These are phyloP conservation scores for Oxyruncus cristatus DNA, from an alignment of 2,113 vertebrate species.

Conservation along the genomic window DNA sequence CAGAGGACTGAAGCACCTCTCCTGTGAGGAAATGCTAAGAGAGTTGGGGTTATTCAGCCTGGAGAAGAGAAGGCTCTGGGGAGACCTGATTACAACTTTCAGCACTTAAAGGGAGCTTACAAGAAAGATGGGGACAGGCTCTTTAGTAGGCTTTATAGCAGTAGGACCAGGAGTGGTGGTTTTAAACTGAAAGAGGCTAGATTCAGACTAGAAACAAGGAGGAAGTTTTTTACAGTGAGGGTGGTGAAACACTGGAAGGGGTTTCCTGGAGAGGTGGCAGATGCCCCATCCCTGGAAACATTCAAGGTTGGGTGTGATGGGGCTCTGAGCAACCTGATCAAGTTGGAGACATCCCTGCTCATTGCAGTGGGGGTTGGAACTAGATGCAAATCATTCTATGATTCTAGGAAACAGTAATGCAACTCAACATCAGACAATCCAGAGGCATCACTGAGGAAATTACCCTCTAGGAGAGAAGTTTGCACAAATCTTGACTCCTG, in stretches of 20 bases:
- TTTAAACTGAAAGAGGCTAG: not conserved
- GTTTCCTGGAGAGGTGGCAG: not conserved
- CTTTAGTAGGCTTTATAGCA: not conserved
- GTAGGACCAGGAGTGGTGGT: not conserved
- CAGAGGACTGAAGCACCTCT: not conserved
- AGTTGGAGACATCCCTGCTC: not conserved
- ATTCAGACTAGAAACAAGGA: not conserved
- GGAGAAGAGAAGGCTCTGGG: not conserved
- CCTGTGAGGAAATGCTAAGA: not conserved
- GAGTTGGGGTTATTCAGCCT: not conserved
- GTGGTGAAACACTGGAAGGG: not conserved
- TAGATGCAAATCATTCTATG: not conserved
- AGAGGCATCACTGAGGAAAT: not conserved
- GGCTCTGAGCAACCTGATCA: not conserved
- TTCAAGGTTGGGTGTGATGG: fast-evolving
- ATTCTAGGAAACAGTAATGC: not conserved
- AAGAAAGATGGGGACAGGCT: not conserved
- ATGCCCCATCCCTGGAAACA: not conserved
- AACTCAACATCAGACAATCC: not conserved
- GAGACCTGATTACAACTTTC: not conserved
- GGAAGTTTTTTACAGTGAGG: not conserved
- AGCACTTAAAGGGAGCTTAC: not conserved
- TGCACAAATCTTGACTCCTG: slow-evolving; percentile 3
- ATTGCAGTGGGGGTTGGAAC: not conserved
- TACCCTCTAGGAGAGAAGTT: not conserved